These are phyloP conservation scores for Resseliella maxima DNA, from an alignment of 2,888 invertebrate species.

Conservation along the genomic window DNA sequence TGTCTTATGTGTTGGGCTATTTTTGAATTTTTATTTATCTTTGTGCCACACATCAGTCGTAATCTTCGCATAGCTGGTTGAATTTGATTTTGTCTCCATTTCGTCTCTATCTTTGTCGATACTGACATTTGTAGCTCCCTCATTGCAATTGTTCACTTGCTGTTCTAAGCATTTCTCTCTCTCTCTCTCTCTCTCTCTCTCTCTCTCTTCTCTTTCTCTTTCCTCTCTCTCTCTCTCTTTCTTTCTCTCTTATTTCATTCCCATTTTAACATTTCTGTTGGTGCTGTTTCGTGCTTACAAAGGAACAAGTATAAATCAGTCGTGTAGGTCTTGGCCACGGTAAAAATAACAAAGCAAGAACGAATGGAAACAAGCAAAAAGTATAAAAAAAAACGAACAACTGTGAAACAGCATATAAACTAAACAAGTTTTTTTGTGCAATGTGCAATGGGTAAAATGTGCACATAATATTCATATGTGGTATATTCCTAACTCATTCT, in stretches of 20 bases:
- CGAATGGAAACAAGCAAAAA: background rate
- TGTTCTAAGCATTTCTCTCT: background rate
- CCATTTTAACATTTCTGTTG: constrained; percentile 1
- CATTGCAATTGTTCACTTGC: constrained; percentile 22
- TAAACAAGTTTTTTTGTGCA: constrained; percentile 13
- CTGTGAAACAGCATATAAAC: constrained; percentile 1
- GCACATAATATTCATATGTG: constrained; percentile 45
- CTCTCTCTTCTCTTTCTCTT: background rate
- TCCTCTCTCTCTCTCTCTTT: background rate
- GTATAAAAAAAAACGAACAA: background rate
- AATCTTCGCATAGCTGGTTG: background rate
- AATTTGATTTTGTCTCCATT: constrained; percentile 31
- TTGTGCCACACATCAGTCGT: background rate
- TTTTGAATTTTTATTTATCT: constrained; percentile 8
- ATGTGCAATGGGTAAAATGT: constrained; percentile 29
- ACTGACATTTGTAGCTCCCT: background rate
- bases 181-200: background rate
- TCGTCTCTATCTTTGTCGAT: background rate
- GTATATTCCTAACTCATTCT: background rate
- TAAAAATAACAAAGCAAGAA: constrained; percentile 33
- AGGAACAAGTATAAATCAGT: constrained; percentile 35
- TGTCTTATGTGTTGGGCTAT: constrained; percentile 1
- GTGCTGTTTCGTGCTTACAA: background rate
- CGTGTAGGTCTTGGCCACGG: constrained; percentile 54
- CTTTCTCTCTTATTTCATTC: background rate